Evolutionary conservation across 2,797 vertebrate genomes (phyloP).

Genomic region (Nothura maculosa): DNA sequence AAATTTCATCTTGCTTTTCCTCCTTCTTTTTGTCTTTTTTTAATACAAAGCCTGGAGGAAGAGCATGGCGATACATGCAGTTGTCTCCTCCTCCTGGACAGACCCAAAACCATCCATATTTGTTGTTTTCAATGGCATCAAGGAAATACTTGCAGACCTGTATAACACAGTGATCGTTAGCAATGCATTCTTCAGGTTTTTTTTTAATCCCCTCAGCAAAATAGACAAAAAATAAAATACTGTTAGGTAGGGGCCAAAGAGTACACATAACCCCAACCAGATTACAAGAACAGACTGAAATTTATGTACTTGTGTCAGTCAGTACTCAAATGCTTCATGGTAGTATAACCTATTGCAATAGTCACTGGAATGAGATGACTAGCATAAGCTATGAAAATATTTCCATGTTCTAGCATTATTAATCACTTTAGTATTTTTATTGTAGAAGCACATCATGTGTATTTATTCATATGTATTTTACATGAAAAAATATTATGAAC

Average conservation of each 20-base stretch:
- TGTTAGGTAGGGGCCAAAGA: neutral
- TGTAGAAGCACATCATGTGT: neutral
- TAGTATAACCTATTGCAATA: neutral
- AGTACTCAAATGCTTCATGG: neutral
- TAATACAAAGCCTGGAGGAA: slow-evolving; percentile 95
- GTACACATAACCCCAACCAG: neutral
- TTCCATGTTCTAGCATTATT: neutral
- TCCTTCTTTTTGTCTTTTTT: slow-evolving; percentile 99
- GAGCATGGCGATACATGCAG: slow-evolving; percentile 97
- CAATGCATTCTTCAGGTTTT: neutral
- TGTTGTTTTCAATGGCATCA: slow-evolving; percentile 97
- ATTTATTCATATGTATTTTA: neutral
- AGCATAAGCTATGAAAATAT: neutral
- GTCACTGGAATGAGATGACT: neutral
- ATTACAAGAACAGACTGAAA: neutral
- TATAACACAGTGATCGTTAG: neutral
- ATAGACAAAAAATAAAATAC: neutral
- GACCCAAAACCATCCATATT: slow-evolving; percentile 99
- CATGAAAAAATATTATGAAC: neutral
- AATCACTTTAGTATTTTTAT: neutral
- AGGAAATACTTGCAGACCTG: slow-evolving; percentile 97
- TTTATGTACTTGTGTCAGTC: accelerated
- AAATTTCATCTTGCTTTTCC: slow-evolving; percentile 92
- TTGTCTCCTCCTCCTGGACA: slow-evolving; percentile 92
- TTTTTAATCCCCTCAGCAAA: neutral